Evolutionary conservation across 2,888 invertebrate genomes (phyloP), one percentile per base, ranked within the genome.

Genomic region (Tetropium fuscum): DNA sequence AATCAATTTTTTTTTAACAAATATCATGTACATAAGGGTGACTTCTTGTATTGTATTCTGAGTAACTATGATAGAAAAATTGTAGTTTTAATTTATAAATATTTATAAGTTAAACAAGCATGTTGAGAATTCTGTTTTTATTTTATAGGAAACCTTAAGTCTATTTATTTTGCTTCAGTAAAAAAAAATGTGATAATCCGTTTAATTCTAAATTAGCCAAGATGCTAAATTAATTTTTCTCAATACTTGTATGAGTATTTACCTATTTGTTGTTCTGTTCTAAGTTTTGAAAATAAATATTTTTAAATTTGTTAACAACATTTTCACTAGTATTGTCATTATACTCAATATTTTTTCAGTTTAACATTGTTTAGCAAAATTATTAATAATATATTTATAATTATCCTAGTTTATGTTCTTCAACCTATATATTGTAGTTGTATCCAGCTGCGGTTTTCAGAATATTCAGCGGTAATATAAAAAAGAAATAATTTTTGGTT

Each of bases 1-100:
- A 79, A 74, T 51, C 59, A 53, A 38, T 44, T 56, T 49, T n/a
- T n/a, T n/a, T 43, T 55, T 53, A 22, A 53, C 15, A 34, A 19
- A 10, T 27, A 44, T 8, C 15, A 40, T 40, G 25, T 51, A 48
- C 20, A 16, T 20, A 48, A 38, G 48, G 34, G 34, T 48, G 38
- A 20, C 34, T 48, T 47, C 18, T 48, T 48, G 34, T 51, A 51
- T 27, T 36, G 48, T 20, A 32, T 40, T 10, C 27, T 51, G 51
- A 51, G 18, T 25, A 51, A 51, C 36, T 51, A 40, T 27, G 27
- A 16, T 51, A 51, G 51, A 40, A 19, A 51, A 51, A 51, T 51
- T 51, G 40, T 51, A 51, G 40, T 51, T 51, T 40, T 51, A 51
- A 51, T 51, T 51, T 51, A 51, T 48, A 40, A 40, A 36, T 51